Evolutionary conservation across 2,797 vertebrate genomes (phyloP).

Genomic region (Vireo griseus): DNA sequence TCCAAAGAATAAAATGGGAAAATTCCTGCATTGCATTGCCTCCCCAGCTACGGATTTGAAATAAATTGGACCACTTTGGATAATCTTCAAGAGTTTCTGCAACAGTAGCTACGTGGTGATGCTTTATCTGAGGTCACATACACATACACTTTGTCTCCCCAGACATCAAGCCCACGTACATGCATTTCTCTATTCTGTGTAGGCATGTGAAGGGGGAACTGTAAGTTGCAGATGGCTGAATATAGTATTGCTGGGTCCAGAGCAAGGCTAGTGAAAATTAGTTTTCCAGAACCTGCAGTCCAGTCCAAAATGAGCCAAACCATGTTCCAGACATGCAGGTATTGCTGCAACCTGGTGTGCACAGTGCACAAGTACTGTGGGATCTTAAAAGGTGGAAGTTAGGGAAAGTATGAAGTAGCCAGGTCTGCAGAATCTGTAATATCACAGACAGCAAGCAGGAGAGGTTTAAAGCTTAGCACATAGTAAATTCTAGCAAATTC

Average conservation of each 20-base stretch:
- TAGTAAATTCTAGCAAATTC: neutral
- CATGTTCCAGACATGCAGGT: neutral
- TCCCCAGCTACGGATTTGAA: conserved; percentile 27
- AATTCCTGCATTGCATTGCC: neutral
- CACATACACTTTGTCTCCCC: neutral
- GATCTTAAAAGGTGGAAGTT: neutral
- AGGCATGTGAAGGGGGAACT: neutral
- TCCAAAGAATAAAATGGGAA: neutral
- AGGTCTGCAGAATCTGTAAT: neutral
- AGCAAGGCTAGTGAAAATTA: conserved; percentile 18
- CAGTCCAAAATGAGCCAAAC: neutral
- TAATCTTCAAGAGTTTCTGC: conserved; percentile 17
- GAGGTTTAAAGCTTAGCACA: neutral
- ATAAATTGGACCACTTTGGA: neutral
- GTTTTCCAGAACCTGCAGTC: conserved; percentile 16
- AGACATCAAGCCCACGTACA: neutral
- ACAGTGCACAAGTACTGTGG: neutral
- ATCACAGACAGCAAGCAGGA: neutral
- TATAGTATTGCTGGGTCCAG: neutral
- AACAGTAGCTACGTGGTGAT: neutral
- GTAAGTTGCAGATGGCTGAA: conserved; percentile 31
- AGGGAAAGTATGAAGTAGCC: neutral
- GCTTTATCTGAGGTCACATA: conserved; percentile 22
- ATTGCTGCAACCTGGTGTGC: neutral
- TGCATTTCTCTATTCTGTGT: conserved; percentile 9